A percentile compares a stretch with the other conserved stretches of the same genome.
Evolutionary conservation across 2,113 vertebrate species (phyloP).

Genomic region (Hucho hucho): DNA sequence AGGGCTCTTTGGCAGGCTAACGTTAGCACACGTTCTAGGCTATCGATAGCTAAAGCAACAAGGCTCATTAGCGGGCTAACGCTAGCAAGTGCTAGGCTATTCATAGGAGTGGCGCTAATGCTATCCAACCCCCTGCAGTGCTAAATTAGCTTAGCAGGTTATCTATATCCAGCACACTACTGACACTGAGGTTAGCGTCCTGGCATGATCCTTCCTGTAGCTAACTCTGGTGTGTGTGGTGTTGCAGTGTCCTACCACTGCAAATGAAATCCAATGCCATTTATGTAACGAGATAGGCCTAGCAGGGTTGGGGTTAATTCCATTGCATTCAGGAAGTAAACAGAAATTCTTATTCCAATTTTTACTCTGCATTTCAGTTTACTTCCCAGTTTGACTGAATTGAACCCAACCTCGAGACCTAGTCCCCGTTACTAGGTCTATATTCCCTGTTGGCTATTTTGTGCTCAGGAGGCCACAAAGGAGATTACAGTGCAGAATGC

Average conservation of each 20-base stretch:
- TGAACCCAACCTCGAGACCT: too few species aligned
- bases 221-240: not conserved
- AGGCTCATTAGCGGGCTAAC: not conserved
- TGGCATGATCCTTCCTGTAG: not conserved
- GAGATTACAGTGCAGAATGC: slow-evolving; percentile 9
- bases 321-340: too few species aligned
- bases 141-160: not conserved
- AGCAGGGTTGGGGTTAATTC: too few species aligned
- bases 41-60: not conserved
- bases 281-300: slow-evolving; percentile 34
- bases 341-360: too few species aligned
- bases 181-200: not conserved
- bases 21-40: not conserved
- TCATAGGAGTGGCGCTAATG: not conserved
- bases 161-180: too few species aligned
- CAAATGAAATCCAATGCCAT: slow-evolving; percentile 1
- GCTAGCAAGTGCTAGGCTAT: not conserved
- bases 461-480: too few species aligned
- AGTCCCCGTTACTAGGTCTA: too few species aligned
- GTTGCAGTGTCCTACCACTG: slow-evolving; percentile 16
- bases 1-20: not conserved
- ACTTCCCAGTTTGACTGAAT: too few species aligned
- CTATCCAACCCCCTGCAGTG: not conserved
- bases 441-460: too few species aligned
- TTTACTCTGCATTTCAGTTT: too few species aligned